These are phyloP conservation scores for Todus mexicanus DNA, from an alignment of 2,797 vertebrate species.

Conservation along the genomic window DNA sequence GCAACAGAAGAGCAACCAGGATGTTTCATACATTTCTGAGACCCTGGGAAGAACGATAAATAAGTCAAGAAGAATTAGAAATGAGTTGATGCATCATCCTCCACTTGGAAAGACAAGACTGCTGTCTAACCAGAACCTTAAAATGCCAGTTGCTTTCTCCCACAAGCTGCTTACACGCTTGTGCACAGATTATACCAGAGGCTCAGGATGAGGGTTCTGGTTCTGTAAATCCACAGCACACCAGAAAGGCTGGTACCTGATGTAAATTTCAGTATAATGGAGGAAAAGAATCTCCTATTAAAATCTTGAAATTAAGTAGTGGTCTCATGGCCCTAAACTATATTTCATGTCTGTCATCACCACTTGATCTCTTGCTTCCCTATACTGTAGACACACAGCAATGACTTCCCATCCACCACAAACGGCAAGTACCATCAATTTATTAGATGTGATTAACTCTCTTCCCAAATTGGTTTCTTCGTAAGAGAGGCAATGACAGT, in stretches of 20 bases:
- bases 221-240: neutral
- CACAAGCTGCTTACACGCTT: neutral
- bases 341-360: neutral
- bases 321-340: neutral
- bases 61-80: neutral
- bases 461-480: neutral
- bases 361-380: neutral
- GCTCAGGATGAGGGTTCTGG: neutral
- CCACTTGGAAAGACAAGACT: neutral
- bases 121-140: neutral
- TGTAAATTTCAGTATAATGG: neutral
- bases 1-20: neutral
- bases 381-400: fast-evolving
- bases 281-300: neutral
- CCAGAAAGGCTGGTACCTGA: neutral
- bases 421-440: neutral
- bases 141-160: neutral
- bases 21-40: neutral
- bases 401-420: neutral
- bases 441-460: neutral
- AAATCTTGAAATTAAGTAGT: neutral
- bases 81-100: neutral
- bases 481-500: neutral
- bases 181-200: neutral
- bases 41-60: neutral